Evolutionary conservation across 2,113 vertebrate genomes (phyloP).

Genomic region (Pitta sordida): DNA sequence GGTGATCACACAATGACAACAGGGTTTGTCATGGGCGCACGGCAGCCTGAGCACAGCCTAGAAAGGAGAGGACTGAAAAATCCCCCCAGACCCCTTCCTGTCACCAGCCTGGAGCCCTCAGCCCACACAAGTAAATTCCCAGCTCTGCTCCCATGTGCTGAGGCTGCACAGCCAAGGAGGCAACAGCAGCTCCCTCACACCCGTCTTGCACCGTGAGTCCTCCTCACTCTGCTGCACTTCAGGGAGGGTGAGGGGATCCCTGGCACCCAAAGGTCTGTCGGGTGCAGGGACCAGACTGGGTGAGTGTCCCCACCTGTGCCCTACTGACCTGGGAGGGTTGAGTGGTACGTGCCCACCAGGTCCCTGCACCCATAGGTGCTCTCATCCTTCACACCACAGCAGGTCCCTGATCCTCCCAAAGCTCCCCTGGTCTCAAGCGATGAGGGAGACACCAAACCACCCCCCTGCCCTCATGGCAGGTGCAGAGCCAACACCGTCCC

Average conservation of each 20-base stretch:
- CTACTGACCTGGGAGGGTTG: fast-evolving
- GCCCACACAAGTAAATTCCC: fast-evolving
- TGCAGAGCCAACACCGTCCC: fast-evolving
- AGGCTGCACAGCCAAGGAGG: neutral
- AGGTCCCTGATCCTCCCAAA: neutral
- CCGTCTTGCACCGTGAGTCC: fast-evolving
- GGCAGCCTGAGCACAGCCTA: neutral
- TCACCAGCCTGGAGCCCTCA: neutral
- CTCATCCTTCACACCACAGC: neutral
- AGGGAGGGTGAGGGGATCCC: neutral
- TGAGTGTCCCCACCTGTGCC: neutral
- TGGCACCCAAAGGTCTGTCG: fast-evolving
- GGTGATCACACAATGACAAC: fast-evolving
- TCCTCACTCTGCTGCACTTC: neutral
- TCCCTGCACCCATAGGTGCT: neutral
- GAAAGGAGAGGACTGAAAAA: neutral
- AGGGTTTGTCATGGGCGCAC: fast-evolving
- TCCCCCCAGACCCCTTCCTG: fast-evolving
- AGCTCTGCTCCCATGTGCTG: neutral
- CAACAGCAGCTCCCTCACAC: neutral
- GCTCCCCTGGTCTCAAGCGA: neutral
- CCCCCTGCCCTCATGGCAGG: fast-evolving
- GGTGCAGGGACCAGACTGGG: neutral
- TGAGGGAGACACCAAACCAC: neutral
- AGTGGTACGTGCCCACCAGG: fast-evolving